phyloP scores from a whole-genome alignment of 2,888 invertebrate species.

The Pachymerium ferrugineum region DNA sequence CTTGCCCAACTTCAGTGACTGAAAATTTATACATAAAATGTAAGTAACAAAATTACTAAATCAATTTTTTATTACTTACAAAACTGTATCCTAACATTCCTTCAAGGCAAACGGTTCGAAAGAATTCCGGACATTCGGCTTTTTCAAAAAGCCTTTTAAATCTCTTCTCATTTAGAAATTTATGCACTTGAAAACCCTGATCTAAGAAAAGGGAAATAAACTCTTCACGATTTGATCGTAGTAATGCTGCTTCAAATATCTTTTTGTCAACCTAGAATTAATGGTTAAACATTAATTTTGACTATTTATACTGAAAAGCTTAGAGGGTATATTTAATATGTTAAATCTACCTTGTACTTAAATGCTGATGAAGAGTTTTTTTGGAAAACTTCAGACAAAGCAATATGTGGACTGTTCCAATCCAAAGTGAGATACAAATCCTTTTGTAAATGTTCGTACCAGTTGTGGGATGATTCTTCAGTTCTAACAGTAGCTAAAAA shows the following conservation, averaged over 20 bases:
- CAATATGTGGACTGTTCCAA: conserved; percentile 47
- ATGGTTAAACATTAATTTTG: background rate
- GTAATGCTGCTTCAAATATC: conserved; percentile 46
- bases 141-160: conserved; percentile 42
- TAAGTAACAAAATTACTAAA: background rate
- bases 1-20: conserved; percentile 38
- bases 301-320: background rate
- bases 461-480: background rate
- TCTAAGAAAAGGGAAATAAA: conserved; percentile 48
- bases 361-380: conserved; percentile 34
- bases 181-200: conserved; percentile 46
- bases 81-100: conserved; percentile 43
- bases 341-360: background rate
- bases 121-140: conserved; percentile 45
- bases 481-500: conserved; percentile 23
- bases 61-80: conserved; percentile 32
- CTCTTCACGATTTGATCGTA: conserved; percentile 45
- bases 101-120: conserved; percentile 44
- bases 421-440: conserved; percentile 45
- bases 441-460: conserved; percentile 39
- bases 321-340: background rate
- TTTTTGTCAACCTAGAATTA: conserved; percentile 40
- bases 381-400: conserved; percentile 43
- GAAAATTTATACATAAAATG: background rate
- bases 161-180: conserved; percentile 43